Conservation (phyloP, 2,113 vertebrate genomes). For the Rhabdornis inornatus region DNA sequence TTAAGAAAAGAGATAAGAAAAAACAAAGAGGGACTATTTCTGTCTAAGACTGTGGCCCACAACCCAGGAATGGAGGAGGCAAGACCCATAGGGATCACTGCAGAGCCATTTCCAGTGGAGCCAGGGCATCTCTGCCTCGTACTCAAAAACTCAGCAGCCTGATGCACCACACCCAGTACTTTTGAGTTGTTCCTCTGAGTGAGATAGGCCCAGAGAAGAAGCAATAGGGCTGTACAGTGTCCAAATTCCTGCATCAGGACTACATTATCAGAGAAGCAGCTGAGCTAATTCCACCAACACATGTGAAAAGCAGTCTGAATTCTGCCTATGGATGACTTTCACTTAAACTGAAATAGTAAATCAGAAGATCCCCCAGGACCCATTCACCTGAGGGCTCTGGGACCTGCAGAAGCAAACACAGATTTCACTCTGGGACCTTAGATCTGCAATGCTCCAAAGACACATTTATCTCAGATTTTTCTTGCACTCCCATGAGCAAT, state of each 20-base stretch:
- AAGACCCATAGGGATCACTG: not conserved
- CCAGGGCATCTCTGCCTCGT: not conserved
- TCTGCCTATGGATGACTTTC: not conserved
- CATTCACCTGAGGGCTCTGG: not conserved
- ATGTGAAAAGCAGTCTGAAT: accelerated
- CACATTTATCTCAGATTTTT: not conserved
- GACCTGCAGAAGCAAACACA: not conserved
- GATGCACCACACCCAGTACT: not conserved
- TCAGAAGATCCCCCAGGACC: not conserved
- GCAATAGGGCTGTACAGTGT: not conserved
- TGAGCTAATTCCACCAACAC: not conserved
- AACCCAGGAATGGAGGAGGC: not conserved
- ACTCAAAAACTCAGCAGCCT: not conserved
- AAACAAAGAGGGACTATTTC: not conserved
- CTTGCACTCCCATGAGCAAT: not conserved
- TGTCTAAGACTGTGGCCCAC: not conserved
- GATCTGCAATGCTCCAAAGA: not conserved
- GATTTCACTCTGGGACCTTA: not conserved
- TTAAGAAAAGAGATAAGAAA: not conserved
- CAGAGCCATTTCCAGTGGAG: accelerated
- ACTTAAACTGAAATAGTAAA: not conserved
- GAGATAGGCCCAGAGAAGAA: not conserved
- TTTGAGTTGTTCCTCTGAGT: not conserved
- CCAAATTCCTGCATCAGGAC: not conserved
- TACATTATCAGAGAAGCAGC: not conserved